Base-by-base conservation (phyloP, 2,888 invertebrate species). In the Eulithis testata region DNA sequence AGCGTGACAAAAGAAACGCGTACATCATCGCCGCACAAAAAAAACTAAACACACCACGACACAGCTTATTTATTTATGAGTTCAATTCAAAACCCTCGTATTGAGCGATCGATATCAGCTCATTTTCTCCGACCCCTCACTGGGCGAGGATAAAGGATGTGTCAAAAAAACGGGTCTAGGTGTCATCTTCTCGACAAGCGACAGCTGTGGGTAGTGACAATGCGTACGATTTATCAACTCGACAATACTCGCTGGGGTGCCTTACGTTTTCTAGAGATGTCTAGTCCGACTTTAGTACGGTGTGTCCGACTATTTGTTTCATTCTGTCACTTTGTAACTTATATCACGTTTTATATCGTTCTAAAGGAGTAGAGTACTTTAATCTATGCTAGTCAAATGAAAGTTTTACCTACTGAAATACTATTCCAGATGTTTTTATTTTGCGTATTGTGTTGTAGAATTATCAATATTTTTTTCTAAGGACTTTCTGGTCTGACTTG, bases 31-130 rank as follows among this genome's bases (percentile, higher is more conserved):
- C 82, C 78, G 72, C 79, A 83, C 75, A 84, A 84, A 87, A 87
- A 86, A 74, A 77, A 51, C 50, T 80, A 85, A 89, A 65, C 88
- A 88, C 85, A 83, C 90, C 88, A 87, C 89, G 87, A 90, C 86
- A 88, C 84, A 80, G 87, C 89, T 91, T 91, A 89, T 90, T 89
- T 91, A 91, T 91, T 91, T 91, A 91, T 89, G 90, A 89, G 88
- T 83, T 85, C 87, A 86, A 88, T 89, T 88, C 88, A 85, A 83
- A 79, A 81, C 83, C 82, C 84, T 84, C 87, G 88, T 89, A 88
- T 88, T 87, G 85, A 86, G 85, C 88, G 92, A 92, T 92, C 89
- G 90, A 90, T 91, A 91, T 92, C 91, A 82, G 79, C 87, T 90
- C 89, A 89, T 91, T 90, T 87, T 81, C 81, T 76, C 74, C 78